Evolutionary conservation across 1,140 invertebrate genomes (phyloP).

Genomic region (Rhyzopertha dominica): DNA sequence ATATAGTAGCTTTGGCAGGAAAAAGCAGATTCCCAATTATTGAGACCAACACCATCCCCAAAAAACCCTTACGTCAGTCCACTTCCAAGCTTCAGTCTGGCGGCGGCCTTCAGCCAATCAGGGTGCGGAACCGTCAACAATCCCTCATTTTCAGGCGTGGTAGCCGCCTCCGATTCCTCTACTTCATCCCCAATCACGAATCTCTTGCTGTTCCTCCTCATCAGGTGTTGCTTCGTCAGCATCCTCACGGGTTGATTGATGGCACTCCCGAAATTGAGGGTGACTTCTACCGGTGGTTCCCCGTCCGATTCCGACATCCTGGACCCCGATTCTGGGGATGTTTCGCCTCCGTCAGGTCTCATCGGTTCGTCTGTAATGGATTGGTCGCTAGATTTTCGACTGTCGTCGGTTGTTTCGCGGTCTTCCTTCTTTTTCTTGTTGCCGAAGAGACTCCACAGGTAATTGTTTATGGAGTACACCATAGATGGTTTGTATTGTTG

Average conservation of each 20-base stretch:
- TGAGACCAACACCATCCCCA: too few relatives aligned
- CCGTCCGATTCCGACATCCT: not conserved
- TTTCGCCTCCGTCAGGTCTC: not conserved
- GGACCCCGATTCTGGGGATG: not conserved
- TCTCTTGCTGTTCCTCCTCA: slow-evolving; percentile 38
- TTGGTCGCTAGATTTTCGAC: too few relatives aligned
- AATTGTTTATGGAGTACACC: too few relatives aligned
- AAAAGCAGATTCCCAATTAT: too few relatives aligned
- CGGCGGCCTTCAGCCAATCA: slow-evolving; percentile 10
- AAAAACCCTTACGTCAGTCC: slow-evolving; percentile 22
- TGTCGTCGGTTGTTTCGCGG: not conserved
- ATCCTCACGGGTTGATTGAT: not conserved
- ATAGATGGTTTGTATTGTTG: too few relatives aligned
- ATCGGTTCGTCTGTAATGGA: too few relatives aligned
- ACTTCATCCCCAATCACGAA: slow-evolving; percentile 43
- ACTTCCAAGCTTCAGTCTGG: slow-evolving; percentile 16
- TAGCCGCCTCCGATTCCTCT: slow-evolving; percentile 24
- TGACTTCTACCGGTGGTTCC: not conserved
- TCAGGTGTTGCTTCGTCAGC: slow-evolving; percentile 26
- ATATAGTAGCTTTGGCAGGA: too few relatives aligned
- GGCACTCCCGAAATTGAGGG: not conserved
- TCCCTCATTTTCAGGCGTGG: slow-evolving; percentile 24
- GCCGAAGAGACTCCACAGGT: not conserved
- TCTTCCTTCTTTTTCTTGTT: not conserved
- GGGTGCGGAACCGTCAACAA: slow-evolving; percentile 19